Percentiles rank a stretch among this genome's conserved stretches.
Conservation (phyloP, 2,113 vertebrate genomes). For the Axis porcinus region DNA sequence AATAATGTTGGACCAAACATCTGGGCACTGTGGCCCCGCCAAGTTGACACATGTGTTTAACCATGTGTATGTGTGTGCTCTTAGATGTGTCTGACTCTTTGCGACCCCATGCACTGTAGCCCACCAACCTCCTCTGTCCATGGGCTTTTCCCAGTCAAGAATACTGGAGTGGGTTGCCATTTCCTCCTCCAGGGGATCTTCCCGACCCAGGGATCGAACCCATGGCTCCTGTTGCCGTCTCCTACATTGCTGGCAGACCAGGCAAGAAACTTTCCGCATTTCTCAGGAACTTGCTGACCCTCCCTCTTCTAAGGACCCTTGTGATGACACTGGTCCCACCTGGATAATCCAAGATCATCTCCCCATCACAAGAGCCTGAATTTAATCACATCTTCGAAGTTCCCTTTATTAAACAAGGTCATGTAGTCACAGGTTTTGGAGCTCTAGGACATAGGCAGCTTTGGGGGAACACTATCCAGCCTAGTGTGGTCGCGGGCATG, state of each 20-base stretch:
- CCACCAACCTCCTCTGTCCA: not conserved
- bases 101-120: not conserved
- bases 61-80: not conserved
- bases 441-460: not conserved
- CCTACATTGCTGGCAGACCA: not conserved
- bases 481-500: fast-evolving
- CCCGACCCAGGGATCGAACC: not conserved
- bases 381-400: not conserved
- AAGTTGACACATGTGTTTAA: not conserved
- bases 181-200: not conserved
- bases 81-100: not conserved
- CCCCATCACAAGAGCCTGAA: not conserved
- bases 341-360: not conserved
- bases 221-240: not conserved
- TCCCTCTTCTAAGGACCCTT: not conserved
- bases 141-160: not conserved
- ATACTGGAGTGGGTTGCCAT: not conserved
- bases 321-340: not conserved
- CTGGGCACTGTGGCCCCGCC: not conserved
- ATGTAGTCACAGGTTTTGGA: not conserved
- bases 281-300: not conserved
- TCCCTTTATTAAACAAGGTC: not conserved
- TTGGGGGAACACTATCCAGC: not conserved
- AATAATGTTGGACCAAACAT: not conserved
- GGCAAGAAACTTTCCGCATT: fast-evolving